Evolutionary conservation across 2,113 vertebrate species (phyloP).

Genomic region (Deroptyus accipitrinus): DNA sequence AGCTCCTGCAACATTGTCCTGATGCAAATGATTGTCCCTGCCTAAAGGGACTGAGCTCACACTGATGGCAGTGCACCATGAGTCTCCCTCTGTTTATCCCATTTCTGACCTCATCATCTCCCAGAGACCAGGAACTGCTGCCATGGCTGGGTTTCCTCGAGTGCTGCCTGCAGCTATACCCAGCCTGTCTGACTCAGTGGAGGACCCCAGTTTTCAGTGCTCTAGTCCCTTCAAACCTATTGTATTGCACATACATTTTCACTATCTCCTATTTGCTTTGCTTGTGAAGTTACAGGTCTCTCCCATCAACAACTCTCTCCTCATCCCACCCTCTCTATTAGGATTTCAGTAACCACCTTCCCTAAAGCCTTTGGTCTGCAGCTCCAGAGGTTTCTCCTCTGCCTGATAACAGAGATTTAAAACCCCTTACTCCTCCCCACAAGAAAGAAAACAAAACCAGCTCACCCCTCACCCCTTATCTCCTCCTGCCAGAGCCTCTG

Average conservation of each 20-base stretch:
- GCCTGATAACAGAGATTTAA: conserved; percentile 3
- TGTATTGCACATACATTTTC: background rate
- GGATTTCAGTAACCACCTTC: background rate
- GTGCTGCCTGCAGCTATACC: conserved; percentile 28
- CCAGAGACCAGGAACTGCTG: background rate
- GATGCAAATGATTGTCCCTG: conserved; percentile 10
- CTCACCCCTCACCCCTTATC: background rate
- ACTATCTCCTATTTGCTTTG: background rate
- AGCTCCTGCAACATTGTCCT: conserved; percentile 2
- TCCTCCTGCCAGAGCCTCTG: conserved; percentile 12
- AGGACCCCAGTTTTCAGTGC: background rate
- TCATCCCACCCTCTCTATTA: background rate
- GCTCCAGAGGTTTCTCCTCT: conserved; percentile 15
- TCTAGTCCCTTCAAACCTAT: background rate
- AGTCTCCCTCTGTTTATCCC: background rate
- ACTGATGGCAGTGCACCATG: background rate
- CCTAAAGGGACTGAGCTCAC: background rate
- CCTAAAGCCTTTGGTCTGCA: background rate
- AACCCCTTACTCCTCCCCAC: background rate
- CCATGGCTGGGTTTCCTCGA: background rate
- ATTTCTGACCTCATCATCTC: background rate
- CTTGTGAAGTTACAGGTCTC: background rate
- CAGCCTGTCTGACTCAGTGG: background rate
- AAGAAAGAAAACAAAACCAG: background rate
- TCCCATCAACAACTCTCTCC: background rate